Conservation (phyloP, 2,888 invertebrate species). For the Ethmia dodecea region DNA sequence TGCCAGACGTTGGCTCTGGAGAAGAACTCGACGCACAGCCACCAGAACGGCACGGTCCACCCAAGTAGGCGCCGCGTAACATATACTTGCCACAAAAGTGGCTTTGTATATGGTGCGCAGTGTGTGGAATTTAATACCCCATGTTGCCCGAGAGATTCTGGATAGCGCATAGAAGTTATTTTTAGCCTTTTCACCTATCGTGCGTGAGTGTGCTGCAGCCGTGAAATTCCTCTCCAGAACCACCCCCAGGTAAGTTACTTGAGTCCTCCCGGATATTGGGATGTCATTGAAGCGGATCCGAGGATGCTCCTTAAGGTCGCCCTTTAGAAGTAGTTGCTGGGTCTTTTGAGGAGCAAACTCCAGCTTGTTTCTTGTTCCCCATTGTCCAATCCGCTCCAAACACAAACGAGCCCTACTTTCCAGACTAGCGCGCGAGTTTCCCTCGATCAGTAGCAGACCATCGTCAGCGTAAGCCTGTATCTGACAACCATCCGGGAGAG, state of each 20-base stretch:
- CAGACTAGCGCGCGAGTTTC: constrained; percentile 17
- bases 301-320: constrained; percentile 1
- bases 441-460: constrained; percentile 15
- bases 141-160: constrained; percentile 18
- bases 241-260: background rate
- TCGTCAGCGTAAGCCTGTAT: constrained; percentile 26
- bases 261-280: background rate
- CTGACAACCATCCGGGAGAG: constrained; percentile 12
- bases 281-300: background rate
- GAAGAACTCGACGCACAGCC: constrained; percentile 15
- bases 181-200: constrained; percentile 12
- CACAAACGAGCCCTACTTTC: background rate
- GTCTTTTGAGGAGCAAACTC: constrained; percentile 8
- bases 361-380: constrained; percentile 4
- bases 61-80: constrained; percentile 20
- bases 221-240: constrained; percentile 1
- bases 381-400: background rate
- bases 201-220: constrained; percentile 9
- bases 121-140: constrained; percentile 17
- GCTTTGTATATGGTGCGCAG: constrained; percentile 15
- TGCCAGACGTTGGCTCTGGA: constrained; percentile 19
- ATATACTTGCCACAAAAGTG: constrained; percentile 16
- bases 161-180: constrained; percentile 18
- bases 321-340: constrained; percentile 4
- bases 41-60: constrained; percentile 5